These are phyloP conservation scores for Anneissia japonica DNA, from an alignment of 35 echinoderm and acorn worm genomes.

Conservation along the genomic window DNA sequence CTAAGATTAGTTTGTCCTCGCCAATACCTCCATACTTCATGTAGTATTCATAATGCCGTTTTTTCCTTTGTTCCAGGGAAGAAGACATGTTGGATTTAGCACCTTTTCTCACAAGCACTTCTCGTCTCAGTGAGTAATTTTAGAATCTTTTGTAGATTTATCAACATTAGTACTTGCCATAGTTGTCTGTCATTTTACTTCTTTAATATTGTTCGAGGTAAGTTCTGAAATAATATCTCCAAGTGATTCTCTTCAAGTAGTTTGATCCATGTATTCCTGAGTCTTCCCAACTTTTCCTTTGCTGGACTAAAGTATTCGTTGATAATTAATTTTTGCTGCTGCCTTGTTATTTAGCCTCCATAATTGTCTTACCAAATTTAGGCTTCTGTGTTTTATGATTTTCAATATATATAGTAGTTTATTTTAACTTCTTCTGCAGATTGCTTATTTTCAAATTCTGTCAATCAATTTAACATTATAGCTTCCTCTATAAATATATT, in stretches of 20 bases:
- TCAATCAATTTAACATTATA: too few species aligned
- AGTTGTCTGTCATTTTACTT: neutral
- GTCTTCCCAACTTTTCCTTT: neutral
- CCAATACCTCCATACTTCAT: neutral
- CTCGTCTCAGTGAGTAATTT: constrained; percentile 78
- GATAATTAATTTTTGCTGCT: too few species aligned
- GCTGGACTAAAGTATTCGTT: neutral
- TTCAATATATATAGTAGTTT: too few species aligned
- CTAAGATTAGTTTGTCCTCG: too few species aligned
- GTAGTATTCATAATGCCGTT: neutral
- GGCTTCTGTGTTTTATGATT: too few species aligned
- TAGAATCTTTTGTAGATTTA: neutral
- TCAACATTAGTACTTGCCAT: neutral
- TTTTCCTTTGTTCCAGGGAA: constrained; percentile 42
- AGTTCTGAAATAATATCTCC: neutral
- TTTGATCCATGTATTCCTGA: neutral
- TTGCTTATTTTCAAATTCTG: too few species aligned
- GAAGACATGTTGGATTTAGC: constrained; percentile 98
- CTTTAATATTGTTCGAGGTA: neutral
- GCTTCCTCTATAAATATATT: too few species aligned
- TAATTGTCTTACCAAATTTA: too few species aligned
- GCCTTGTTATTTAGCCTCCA: too few species aligned
- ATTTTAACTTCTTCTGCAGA: too few species aligned
- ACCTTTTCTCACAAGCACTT: constrained; percentile 87
- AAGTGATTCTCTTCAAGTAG: neutral